Conservation (phyloP, 2,888 invertebrate genomes). For the Gortyna flavago region DNA sequence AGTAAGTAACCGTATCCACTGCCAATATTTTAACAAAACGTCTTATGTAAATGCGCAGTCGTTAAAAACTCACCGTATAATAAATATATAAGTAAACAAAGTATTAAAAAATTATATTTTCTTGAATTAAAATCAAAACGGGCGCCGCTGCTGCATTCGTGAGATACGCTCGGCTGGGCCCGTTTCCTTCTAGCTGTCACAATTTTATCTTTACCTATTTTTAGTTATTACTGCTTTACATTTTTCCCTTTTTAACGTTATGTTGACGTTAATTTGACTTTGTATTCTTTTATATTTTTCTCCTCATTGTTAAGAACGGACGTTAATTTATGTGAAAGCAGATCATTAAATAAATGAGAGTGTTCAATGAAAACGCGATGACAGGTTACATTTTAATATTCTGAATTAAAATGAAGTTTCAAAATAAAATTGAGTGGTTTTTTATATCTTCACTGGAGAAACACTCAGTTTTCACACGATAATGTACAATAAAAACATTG, state of each 20-base stretch:
- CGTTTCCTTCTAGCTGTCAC: slow-evolving; percentile 82
- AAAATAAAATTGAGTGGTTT: slow-evolving; percentile 29
- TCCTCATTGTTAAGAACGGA: slow-evolving; percentile 29
- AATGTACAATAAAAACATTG: slow-evolving; percentile 43
- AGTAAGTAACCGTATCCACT: neutral
- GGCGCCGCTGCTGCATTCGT: slow-evolving; percentile 77
- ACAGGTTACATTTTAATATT: slow-evolving; percentile 36
- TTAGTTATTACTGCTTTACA: slow-evolving; percentile 78
- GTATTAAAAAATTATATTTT: slow-evolving; percentile 74
- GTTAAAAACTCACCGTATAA: slow-evolving; percentile 54
- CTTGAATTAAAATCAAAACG: slow-evolving; percentile 80
- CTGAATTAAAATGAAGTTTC: slow-evolving; percentile 18
- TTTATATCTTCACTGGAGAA: slow-evolving; percentile 17
- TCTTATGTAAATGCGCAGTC: slow-evolving; percentile 21
- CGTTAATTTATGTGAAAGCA: slow-evolving; percentile 28
- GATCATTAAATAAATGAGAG: slow-evolving; percentile 27
- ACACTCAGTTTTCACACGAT: slow-evolving; percentile 32
- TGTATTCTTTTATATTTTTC: slow-evolving; percentile 51
- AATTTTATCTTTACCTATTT: slow-evolving; percentile 82
- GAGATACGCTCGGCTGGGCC: slow-evolving; percentile 79
- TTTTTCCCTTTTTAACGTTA: slow-evolving; percentile 71
- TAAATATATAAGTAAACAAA: slow-evolving; percentile 60
- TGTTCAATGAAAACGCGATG: slow-evolving; percentile 18
- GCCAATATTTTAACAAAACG: slow-evolving; percentile 27
- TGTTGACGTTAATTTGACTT: slow-evolving; percentile 74